Evolutionary conservation across 1,140 invertebrate genomes (phyloP).

Genomic region (Diploscapter pachys): DNA sequence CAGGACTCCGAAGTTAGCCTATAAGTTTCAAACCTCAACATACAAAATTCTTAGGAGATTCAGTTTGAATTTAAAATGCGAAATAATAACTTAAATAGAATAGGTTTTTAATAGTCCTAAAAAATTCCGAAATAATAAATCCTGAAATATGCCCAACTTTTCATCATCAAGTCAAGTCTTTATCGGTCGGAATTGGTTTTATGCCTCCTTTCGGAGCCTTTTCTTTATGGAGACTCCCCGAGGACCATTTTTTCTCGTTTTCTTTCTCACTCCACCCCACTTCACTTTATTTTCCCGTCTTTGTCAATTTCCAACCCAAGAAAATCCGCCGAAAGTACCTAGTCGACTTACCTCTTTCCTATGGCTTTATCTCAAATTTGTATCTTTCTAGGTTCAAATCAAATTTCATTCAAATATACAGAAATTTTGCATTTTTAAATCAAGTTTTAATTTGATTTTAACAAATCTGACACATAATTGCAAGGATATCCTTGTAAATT

Average conservation of each 20-base stretch:
- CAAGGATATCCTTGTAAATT: neutral
- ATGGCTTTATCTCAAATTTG: neutral
- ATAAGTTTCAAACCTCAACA: neutral
- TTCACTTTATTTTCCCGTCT: neutral
- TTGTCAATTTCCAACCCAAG: neutral
- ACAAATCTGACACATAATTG: neutral
- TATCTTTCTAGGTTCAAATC: neutral
- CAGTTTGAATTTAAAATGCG: neutral
- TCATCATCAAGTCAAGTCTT: neutral
- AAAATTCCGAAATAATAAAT: neutral
- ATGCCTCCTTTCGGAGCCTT: neutral
- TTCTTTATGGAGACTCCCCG: constrained; percentile 7
- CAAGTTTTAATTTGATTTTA: neutral
- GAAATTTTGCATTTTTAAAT: neutral
- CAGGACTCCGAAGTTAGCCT: neutral
- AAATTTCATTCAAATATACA: neutral
- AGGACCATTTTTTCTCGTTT: neutral
- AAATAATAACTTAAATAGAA: neutral
- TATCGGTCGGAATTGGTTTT: neutral
- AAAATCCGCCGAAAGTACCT: neutral
- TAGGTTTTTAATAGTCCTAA: neutral
- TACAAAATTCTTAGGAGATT: neutral
- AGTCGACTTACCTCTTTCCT: neutral
- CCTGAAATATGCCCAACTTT: neutral
- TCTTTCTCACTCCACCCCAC: neutral